Evolutionary conservation across 2,888 invertebrate species (phyloP), one percentile per base, ranked within the genome.

Genomic region (Cheilosia urbana): DNA sequence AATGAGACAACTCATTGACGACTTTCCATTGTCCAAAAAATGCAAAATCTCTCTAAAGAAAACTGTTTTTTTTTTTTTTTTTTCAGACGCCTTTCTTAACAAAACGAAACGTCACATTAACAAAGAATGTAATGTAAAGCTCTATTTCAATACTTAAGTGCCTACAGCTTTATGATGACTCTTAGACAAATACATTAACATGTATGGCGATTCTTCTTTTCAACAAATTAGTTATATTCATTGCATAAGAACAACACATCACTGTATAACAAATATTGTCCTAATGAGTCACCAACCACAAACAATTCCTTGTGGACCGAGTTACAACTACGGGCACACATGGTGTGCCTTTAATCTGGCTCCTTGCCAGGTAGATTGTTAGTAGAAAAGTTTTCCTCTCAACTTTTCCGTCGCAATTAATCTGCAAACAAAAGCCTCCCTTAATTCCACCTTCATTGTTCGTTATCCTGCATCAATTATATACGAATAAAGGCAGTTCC

Each of bases 381-480:
- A 40, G 4, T 47, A 63, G 57, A 49, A 13, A 17, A 47, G 47
- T 47, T 51, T 27, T 19, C 37, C 51, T 47, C n/a, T 37, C 40
- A 19, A 19, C 34, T 55, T 2, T 21, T 45, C 13, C 55, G 37
- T 63, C 34, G 42, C 42, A 73, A 60, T 75, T 75, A 73, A 63
- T 63, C 17, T 47, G 27, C 34, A 57, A 80, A 55, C 47, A 71
- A 51, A 78, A 63, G 45, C 69, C 30, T 51, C 15, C 27, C 60
- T 15, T 53, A 40, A 42, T 55, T 55, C 75, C 45, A 80, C 75
- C 66, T 76, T 69, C 49, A 65, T 72, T 71, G 65, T 71, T 72
- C 34, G 30, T 69, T 83, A 63, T 73, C 79, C 79, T 49, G 75
- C 53, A 21, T 80, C 76, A 84, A 71, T 80, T 80, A 66, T 21